Evolutionary conservation across 2,888 invertebrate genomes (phyloP).

Genomic region (Drosophila multiciliata): DNA sequence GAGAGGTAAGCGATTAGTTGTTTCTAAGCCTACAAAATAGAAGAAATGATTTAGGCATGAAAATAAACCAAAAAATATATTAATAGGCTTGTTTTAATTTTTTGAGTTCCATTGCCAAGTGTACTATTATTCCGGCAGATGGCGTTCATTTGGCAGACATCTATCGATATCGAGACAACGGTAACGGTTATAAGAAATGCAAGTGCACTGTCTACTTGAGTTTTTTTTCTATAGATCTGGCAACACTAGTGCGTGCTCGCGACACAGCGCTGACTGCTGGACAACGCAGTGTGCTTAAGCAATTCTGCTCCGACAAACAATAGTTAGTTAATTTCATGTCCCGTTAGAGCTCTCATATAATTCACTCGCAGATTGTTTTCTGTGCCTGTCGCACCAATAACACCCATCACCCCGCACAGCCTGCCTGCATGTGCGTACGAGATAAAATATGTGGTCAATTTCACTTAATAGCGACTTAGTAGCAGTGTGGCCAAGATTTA

Average conservation of each 20-base stretch:
- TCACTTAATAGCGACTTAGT: constrained; percentile 82
- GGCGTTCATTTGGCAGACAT: neutral
- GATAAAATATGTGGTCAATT: constrained; percentile 84
- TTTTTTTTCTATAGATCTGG: constrained; percentile 8
- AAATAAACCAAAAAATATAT: no score
- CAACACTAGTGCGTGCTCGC: neutral
- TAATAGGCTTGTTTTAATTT: neutral
- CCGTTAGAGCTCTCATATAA: constrained; percentile 48
- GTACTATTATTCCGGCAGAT: neutral
- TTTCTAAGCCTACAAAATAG: neutral
- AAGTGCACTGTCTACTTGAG: neutral
- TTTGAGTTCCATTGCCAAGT: neutral
- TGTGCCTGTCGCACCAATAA: constrained; percentile 53
- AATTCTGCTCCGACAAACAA: neutral
- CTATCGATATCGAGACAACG: neutral
- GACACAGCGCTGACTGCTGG: neutral
- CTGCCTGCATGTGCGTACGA: constrained; percentile 65
- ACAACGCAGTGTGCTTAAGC: neutral
- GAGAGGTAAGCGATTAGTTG: neutral
- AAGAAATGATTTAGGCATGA: neutral
- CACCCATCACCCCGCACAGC: constrained; percentile 14
- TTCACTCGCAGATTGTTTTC: constrained; percentile 60
- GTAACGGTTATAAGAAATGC: neutral
- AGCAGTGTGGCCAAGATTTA: constrained; percentile 77
- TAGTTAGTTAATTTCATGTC: constrained; percentile 43